Evolutionary conservation across 2,797 vertebrate species (phyloP), one percentile per base, ranked within the genome.

Genomic region (Girardinus metallicus): DNA sequence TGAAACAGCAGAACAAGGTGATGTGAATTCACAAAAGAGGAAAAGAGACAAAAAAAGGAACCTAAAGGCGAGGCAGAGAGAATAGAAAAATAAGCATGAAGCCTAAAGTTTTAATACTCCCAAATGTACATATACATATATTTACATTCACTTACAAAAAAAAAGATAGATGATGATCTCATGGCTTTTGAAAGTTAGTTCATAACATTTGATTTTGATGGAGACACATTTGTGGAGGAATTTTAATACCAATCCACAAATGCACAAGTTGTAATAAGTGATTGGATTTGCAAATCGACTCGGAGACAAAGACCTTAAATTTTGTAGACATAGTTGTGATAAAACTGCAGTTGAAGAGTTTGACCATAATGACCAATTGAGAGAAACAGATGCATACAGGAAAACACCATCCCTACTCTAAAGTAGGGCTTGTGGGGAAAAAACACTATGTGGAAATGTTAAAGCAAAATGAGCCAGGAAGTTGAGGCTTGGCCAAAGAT

Each of bases 1-100:
- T 60, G 73, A 76, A 71, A 81, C 83, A 68, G 21, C 36, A 77
- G 55, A 80, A 78, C 53, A 83, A 82, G 7, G 34, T 10, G 29
- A 43, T 41, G 5, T 76, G 26, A 39, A 29, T 39, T 36, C 16
- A 80, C 34, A 68, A 41, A 68, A 13, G 10, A 41, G 8, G 36
- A 68, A 70, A 51, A 16, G 36, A 74, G 9, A 60, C 57, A 71
- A 77, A n/a, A 75, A 16, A 77, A 34, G 49, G 68, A 44, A 73
- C 73, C 62, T 47, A 53, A 55, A 77, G 2, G 80, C 60, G 21
- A 75, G 29, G 64, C 41, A 41, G 73, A 73, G 62, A 80, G 49
- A 72, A 72, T 21, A 29, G 47, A 47, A 78, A 87, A 83, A 81
- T 74, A 7, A 68, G 34, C 62, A 43, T 21, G 62, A 79, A 78